Base-by-base conservation (phyloP, 2,797 vertebrate species). In the Labeo calbasu region DNA sequence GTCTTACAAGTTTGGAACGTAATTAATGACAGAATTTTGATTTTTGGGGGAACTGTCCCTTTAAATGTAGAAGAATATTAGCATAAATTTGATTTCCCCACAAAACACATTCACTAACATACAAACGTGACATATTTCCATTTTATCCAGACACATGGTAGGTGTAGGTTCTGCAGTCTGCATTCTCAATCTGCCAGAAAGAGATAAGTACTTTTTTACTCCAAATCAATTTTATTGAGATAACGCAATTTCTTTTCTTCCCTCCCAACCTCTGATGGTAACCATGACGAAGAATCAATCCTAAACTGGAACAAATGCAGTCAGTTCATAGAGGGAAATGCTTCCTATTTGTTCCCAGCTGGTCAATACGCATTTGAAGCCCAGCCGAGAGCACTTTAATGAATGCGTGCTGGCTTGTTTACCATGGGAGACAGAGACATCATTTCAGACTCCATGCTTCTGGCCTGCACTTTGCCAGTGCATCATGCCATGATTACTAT, bases 201-300 rank as follows among this genome's bases (percentile, higher is more conserved):
- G 25, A 88, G 51, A 53, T 65, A 85, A 78, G 72, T 86, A 25
- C 66, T 85, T 87, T 85, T 84, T 84, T 77, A 63, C 32, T 88
- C 81, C 83, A 85, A 92, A 91, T 93, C 89, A 90, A 91, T 94
- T 91, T 88, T 83, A 85, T 81, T 85, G 88, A 91, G 85, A 91
- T 91, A 91, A 92, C 87, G 36, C 89, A 83, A 87, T 93, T 91
- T 90, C 83, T 89, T 89, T 89, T 90, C 90, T 89, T 84, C 88
- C 32, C 79, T 87, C 85, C 90, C 89, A 86, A 36, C 5, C 72
- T 83, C 87, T 79, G 91, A 84, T 83, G 87, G 92, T 91, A 92
- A 90, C 88, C 88, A 89, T 93, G 93, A 92, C 87, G 85, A 92
- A 92, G 89, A 91, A 93, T 93, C 91, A 92, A 93, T 93, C 92